Evolutionary conservation across 1,140 invertebrate species (phyloP).

Genomic region (Drosophila oshimai): DNA sequence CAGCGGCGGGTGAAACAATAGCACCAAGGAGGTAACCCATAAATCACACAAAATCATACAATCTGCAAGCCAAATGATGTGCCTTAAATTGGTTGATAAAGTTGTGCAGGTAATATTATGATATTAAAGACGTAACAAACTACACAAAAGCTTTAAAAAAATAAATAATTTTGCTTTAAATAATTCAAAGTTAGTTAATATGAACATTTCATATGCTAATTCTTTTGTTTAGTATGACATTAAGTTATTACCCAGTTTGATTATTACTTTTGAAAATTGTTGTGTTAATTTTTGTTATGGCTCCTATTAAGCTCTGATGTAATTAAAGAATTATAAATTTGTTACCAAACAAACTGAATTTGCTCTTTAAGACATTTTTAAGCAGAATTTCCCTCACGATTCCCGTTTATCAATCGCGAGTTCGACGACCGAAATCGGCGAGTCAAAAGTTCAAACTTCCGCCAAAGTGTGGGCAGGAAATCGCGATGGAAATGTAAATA

Average conservation of each 20-base stretch:
- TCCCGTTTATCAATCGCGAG: background rate
- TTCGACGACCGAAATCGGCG: conserved; percentile 51
- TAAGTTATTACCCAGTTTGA: background rate
- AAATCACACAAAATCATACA: background rate
- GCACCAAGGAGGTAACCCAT: background rate
- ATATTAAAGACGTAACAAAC: background rate
- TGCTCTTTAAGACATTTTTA: background rate
- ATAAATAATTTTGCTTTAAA: background rate
- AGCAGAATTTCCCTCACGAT: conserved; percentile 2
- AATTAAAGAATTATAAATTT: too few relatives aligned
- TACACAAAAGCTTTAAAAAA: background rate
- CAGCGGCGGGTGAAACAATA: conserved; percentile 5
- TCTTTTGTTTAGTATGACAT: background rate
- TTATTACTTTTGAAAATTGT: too few relatives aligned
- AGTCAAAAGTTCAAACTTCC: conserved; percentile 66
- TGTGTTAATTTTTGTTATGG: too few relatives aligned
- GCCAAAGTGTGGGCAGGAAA: conserved; percentile 55
- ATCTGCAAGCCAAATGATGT: background rate
- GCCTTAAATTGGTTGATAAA: background rate
- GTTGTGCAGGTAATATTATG: background rate
- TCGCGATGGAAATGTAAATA: conserved; percentile 68
- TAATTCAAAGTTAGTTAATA: background rate
- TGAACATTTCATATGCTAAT: background rate
- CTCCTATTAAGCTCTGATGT: too few relatives aligned
- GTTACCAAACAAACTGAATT: background rate